Conservation (phyloP, 2,888 invertebrate species). For the Lycaena phlaeas region DNA sequence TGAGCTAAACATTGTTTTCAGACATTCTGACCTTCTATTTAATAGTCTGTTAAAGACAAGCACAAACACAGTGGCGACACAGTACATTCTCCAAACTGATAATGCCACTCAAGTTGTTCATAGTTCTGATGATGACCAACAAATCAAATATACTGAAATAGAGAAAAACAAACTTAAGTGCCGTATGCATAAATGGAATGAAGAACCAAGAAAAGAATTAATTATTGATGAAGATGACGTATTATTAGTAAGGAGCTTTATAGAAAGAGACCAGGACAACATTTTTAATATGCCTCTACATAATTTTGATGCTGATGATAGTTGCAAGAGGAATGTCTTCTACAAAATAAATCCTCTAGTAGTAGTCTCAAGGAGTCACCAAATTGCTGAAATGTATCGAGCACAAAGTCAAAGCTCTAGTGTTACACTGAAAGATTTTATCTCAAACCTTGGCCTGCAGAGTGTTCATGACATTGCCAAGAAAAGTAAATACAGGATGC, state of each 20-base stretch:
- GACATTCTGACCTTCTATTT: background rate
- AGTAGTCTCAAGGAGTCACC: background rate
- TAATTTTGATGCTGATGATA: constrained; percentile 9
- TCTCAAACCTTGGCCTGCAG: constrained; percentile 1
- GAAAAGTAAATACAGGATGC: background rate
- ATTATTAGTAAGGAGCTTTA: constrained; percentile 8
- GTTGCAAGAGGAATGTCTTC: constrained; percentile 8
- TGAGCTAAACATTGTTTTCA: background rate
- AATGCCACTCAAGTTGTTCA: background rate
- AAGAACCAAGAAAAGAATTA: constrained; percentile 1
- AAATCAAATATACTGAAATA: background rate
- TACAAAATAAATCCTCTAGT: constrained; percentile 12
- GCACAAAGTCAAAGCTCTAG: constrained; percentile 3
- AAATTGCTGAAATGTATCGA: constrained; percentile 6
- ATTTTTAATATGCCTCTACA: constrained; percentile 11
- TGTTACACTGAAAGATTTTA: constrained; percentile 5
- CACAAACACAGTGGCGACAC: background rate
- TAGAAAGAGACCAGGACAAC: constrained; percentile 4
- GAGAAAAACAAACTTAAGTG: no score
- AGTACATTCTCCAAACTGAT: background rate
- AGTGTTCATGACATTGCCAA: background rate
- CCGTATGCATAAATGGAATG: no score
- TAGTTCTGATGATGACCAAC: background rate
- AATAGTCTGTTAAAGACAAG: background rate
- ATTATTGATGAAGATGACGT: constrained; percentile 11